A percentile compares a stretch with the other conserved stretches of the same genome.
Evolutionary conservation across 2,888 invertebrate species (phyloP).

Genomic region (Hyles lineata): DNA sequence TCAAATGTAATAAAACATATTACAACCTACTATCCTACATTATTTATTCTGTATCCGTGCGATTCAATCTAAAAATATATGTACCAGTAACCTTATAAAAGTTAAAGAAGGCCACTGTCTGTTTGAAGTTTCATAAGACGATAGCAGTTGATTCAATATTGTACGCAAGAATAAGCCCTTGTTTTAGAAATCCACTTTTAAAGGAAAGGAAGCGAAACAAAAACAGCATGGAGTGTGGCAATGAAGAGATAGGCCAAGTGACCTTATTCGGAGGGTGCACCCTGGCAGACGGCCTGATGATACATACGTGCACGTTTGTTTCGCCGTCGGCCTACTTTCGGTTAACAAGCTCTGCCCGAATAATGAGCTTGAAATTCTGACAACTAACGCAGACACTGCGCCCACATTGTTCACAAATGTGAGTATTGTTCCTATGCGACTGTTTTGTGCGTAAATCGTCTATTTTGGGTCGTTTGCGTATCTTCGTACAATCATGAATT

Average conservation of each 20-base stretch:
- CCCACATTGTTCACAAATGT: background rate
- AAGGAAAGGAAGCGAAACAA: background rate
- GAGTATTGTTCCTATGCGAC: background rate
- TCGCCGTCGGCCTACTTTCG: constrained; percentile 16
- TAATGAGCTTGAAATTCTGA: constrained; percentile 18
- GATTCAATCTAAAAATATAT: background rate
- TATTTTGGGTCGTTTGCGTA: background rate
- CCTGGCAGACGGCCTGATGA: background rate
- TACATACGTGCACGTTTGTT: background rate
- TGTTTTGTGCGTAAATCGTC: background rate
- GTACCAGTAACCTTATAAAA: background rate
- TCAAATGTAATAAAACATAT: background rate
- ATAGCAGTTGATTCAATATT: background rate
- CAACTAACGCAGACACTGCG: constrained; percentile 2
- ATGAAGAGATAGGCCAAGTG: constrained; percentile 5
- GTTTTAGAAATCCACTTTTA: background rate
- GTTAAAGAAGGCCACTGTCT: background rate
- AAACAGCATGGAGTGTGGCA: background rate
- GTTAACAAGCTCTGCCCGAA: constrained; percentile 21
- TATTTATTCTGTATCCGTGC: background rate
- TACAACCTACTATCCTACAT: background rate
- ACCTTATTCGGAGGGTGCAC: constrained; percentile 13
- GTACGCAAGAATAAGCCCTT: background rate
- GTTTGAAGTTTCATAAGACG: background rate
- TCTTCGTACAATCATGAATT: background rate